Conservation (phyloP, 2,888 invertebrate genomes). For the Apamea anceps region DNA sequence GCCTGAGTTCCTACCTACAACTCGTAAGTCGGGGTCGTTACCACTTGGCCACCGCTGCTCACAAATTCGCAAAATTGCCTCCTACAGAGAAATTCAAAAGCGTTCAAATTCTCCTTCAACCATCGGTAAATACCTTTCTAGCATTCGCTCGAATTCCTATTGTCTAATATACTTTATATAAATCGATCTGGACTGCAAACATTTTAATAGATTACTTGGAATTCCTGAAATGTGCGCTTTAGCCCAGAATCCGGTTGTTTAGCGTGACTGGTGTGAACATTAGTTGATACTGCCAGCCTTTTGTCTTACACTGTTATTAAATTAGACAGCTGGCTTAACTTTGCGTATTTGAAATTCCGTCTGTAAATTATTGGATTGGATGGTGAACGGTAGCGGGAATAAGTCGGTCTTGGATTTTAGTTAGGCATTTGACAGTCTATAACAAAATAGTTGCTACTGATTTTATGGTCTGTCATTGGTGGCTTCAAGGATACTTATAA, state of each 20-base stretch:
- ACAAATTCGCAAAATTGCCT: neutral
- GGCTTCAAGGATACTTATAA: neutral
- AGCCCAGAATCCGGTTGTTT: slow-evolving; percentile 69
- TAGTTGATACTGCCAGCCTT: slow-evolving; percentile 52
- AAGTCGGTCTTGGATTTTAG: slow-evolving; percentile 25
- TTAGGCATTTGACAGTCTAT: slow-evolving; percentile 5
- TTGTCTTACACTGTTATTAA: slow-evolving; percentile 53
- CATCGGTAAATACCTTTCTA: neutral
- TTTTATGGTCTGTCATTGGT: neutral
- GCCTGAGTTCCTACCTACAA: too few species aligned
- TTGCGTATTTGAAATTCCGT: slow-evolving; percentile 50
- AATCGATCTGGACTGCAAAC: slow-evolving; percentile 35
- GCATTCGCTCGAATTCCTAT: slow-evolving; percentile 33
- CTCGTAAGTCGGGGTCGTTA: too few species aligned
- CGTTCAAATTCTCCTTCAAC: neutral
- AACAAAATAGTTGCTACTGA: neutral
- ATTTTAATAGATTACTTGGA: slow-evolving; percentile 40
- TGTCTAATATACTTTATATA: slow-evolving; percentile 9
- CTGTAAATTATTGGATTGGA: slow-evolving; percentile 48
- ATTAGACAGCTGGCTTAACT: slow-evolving; percentile 51
- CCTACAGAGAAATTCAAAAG: neutral
- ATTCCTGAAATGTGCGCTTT: slow-evolving; percentile 56
- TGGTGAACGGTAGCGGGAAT: slow-evolving; percentile 16
- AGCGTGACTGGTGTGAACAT: slow-evolving; percentile 68
- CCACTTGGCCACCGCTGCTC: too few species aligned